A percentile compares a stretch with the other conserved stretches of the same genome.
Conservation (phyloP, 2,113 vertebrate genomes). For the Antechinus flavipes region DNA sequence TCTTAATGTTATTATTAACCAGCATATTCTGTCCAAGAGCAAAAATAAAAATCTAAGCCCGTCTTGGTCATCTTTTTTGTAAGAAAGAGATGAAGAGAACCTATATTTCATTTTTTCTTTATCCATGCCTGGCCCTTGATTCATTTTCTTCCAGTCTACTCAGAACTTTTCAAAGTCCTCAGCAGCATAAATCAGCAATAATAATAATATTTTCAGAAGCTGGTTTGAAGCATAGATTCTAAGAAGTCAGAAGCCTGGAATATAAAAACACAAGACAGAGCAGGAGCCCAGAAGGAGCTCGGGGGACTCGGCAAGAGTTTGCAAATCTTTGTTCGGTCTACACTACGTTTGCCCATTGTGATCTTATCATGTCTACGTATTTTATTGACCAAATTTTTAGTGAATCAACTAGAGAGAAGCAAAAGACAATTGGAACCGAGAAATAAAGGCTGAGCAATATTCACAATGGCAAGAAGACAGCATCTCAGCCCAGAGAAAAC, state of each 20-base stretch:
- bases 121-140: neutral
- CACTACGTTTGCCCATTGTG: slow-evolving; percentile 19
- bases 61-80: neutral
- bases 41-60: neutral
- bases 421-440: neutral
- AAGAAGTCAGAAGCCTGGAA: slow-evolving; percentile 39
- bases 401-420: slow-evolving; percentile 19
- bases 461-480: slow-evolving; percentile 47
- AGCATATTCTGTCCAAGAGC: neutral
- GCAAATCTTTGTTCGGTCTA: neutral
- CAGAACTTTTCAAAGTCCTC: slow-evolving; percentile 25
- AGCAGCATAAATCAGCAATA: slow-evolving; percentile 32
- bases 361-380: slow-evolving; percentile 33
- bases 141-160: neutral
- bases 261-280: slow-evolving; percentile 7
- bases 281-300: neutral
- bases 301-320: neutral
- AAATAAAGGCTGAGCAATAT: slow-evolving; percentile 42
- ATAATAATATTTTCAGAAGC: neutral
- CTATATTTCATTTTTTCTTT: neutral
- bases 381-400: slow-evolving; percentile 58
- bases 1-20: neutral
- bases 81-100: neutral
- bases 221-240: neutral
- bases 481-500: slow-evolving; percentile 30